Percentiles rank a stretch among this genome's conserved stretches.
These are phyloP conservation scores for Seira ritae DNA, from an alignment of 2,888 invertebrate genomes.

Conservation along the genomic window DNA sequence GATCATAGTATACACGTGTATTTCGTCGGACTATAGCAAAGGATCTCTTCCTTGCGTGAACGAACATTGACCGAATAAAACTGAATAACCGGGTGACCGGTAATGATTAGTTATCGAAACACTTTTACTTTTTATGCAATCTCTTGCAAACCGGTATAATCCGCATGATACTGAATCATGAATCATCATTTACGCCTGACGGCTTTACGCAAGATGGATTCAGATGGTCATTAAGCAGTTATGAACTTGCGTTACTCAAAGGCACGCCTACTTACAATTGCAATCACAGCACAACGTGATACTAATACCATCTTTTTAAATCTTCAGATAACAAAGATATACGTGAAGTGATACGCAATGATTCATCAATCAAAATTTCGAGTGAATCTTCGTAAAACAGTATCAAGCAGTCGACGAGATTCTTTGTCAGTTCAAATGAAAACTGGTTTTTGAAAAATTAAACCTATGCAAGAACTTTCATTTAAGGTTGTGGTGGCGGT, in stretches of 20 bases:
- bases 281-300: not conserved
- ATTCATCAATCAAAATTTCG: no score
- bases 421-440: no score
- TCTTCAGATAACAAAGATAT: not conserved
- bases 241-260: no score
- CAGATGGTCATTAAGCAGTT: not conserved
- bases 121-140: slow-evolving; percentile 40
- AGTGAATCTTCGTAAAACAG: no score
- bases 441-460: no score
- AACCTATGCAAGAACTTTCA: no score
- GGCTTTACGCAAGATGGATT: not conserved
- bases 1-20: slow-evolving; percentile 31
- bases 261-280: not conserved
- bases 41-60: slow-evolving; percentile 3
- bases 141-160: slow-evolving; percentile 46
- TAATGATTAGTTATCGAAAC: slow-evolving; percentile 28
- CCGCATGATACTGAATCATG: slow-evolving; percentile 20
- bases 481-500: no score
- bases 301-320: not conserved
- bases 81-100: slow-evolving; percentile 53
- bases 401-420: no score
- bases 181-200: not conserved
- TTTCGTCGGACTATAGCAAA: not conserved
- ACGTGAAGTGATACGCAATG: no score
- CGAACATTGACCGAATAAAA: slow-evolving; percentile 37